Base-by-base conservation (phyloP, 2,888 invertebrate species). In the Ethmia dodecea region DNA sequence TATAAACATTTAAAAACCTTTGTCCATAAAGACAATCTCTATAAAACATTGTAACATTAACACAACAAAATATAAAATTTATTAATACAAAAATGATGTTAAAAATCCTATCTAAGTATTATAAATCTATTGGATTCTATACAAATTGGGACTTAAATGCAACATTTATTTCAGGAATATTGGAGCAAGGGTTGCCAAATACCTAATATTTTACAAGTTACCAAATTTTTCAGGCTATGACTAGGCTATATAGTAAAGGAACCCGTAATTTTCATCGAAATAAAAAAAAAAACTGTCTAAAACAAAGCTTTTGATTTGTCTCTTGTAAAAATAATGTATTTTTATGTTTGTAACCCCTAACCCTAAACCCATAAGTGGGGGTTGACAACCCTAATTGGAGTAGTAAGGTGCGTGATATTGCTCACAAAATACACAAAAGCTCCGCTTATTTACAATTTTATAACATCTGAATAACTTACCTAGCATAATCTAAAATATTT, bases 21-120 rank as follows among this genome's bases (percentile, higher is more conserved):
- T 42, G 48, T 47, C 38, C 50, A 47, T 49, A 49, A 52, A 40
- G 55, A 55, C 37, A 47, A 4, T 44, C 57, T 45, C 39, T 49
- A 54, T 50, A 55, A 52, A 54, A 45, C 49, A 33, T 43, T 43
- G 2, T 3, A 47, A 50, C 44, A 47, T 40, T 35, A 15, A 24
- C 24, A 31, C 13, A 24, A 31, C n/a, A n/a, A n/a, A n/a, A 11
- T 15, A 11, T 35, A 45, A 52, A 37, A 51, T 53, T 55, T 54
- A 8, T 25, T 10, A 37, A 55, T 75, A 70, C 60, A 74, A 76
- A 65, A 72, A 64, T 56, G 35, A 57, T 47, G 51, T 68, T 62
- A 57, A 65, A 72, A 69, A 62, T 55, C 64, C 74, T 76, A 76
- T 68, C 74, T 75, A 75, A 44, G 28, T 41, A 40, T 28, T 31